Evolutionary conservation across 1,140 invertebrate genomes (phyloP), one percentile per base, ranked within the genome.

Genomic region (Meloidogyne floridensis): DNA sequence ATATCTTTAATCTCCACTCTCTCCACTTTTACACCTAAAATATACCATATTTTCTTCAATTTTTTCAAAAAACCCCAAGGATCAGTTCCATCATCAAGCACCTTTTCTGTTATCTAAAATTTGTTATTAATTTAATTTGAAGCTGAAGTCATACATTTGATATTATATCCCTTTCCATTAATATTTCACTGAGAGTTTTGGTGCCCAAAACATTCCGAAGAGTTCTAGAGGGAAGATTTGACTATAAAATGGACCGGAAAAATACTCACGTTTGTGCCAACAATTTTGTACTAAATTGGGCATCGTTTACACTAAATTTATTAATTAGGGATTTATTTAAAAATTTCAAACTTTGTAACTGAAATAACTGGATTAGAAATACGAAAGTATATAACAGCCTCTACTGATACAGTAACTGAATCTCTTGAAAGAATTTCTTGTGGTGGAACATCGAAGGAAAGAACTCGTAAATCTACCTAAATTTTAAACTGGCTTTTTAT

Each of bases 391-490:
- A 91, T 90, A 8, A 92, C 91, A 32, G 85, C 85, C 51, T 85
- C 79, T 3, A 86, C 84, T 15, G 86, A 86, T 74, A 83, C 95
- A 0, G 95, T 97, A 2, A 97, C 95, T 0, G 94, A 95, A 90
- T 97, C 96, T 91, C 95, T 94, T 2, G 95, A 95, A 78, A 97
- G 92, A 54, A 96, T 94, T 94, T 96, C 88, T 74, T 97, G 95
- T 10, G 95, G 95, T 59, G 96, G 95, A 51, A 98, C 95, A 89
- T 97, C 95, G 88, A 97, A 97, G 0, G 95, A 95, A 81, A 95
- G 88, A 15, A 91, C 91, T 80, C 95, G 92, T 73, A 96, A 91
- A 89, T 97, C 95, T 43, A 92, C 87, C 86, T 88, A 69, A n/a
- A 83, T 72, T 43, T 54, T 59, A 32, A 32, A 32, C 32, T 32